Conservation (phyloP, 2,797 vertebrate species). For the Fratercula arctica region DNA sequence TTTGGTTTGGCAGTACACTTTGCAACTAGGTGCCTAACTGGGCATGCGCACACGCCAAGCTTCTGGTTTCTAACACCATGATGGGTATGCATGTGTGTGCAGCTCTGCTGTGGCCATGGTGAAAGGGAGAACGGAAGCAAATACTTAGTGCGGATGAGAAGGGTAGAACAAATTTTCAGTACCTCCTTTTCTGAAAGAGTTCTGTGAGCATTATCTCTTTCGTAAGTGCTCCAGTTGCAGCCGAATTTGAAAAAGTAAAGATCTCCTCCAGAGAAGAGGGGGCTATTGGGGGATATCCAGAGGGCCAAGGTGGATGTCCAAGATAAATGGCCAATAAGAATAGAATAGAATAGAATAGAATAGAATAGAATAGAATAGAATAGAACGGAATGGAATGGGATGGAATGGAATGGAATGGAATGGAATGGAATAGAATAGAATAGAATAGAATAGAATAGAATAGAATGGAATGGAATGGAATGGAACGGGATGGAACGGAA, state of each 20-base stretch:
- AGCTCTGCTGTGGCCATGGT: background rate
- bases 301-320: background rate
- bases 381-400: background rate
- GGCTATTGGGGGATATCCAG: background rate
- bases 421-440: no score
- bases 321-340: background rate
- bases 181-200: background rate
- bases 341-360: background rate
- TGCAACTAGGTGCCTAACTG: background rate
- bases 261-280: background rate
- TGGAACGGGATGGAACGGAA: background rate
- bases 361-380: background rate
- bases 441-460: no score
- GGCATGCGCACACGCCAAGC: accelerated
- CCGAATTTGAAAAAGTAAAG: constrained; percentile 25
- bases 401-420: background rate
- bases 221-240: background rate
- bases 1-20: background rate
- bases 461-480: background rate
- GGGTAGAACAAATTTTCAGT: background rate
- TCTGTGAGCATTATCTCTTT: background rate
- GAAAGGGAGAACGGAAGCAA: background rate
- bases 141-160: background rate
- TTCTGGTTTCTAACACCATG: background rate
- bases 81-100: background rate